These are phyloP conservation scores for Grammomys dolichurus DNA, from an alignment of 2,113 vertebrate species.

Conservation along the genomic window DNA sequence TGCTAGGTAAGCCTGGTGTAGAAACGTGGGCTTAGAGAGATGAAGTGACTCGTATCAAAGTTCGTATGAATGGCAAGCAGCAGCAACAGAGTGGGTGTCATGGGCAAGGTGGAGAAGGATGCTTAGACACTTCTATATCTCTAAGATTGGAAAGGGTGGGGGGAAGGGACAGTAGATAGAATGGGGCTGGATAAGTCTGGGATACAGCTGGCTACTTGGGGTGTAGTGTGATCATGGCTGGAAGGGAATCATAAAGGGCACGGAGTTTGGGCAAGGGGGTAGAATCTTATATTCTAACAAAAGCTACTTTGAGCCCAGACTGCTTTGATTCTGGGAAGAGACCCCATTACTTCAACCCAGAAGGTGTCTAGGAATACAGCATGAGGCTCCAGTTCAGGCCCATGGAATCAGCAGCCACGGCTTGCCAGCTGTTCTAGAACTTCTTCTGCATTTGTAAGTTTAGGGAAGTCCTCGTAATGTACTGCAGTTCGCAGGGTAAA, in stretches of 20 bases:
- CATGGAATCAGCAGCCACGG: background rate
- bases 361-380: background rate
- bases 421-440: background rate
- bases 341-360: too few relatives aligned
- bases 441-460: background rate
- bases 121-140: background rate
- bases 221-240: background rate
- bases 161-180: background rate
- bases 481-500: background rate
- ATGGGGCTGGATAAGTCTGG: background rate
- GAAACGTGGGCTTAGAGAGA: background rate
- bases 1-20: background rate
- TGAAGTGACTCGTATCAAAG: background rate
- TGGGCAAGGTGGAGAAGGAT: background rate
- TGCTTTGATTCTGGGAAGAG: background rate
- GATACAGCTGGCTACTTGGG: background rate
- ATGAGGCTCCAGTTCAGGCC: background rate
- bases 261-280: background rate
- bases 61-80: background rate
- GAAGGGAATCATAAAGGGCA: background rate
- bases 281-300: background rate
- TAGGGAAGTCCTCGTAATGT: background rate
- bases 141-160: background rate
- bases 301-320: background rate
- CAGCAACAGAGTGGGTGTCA: background rate